Base-by-base conservation (phyloP, 1,140 invertebrate species). In the Latrodectus geometricus region DNA sequence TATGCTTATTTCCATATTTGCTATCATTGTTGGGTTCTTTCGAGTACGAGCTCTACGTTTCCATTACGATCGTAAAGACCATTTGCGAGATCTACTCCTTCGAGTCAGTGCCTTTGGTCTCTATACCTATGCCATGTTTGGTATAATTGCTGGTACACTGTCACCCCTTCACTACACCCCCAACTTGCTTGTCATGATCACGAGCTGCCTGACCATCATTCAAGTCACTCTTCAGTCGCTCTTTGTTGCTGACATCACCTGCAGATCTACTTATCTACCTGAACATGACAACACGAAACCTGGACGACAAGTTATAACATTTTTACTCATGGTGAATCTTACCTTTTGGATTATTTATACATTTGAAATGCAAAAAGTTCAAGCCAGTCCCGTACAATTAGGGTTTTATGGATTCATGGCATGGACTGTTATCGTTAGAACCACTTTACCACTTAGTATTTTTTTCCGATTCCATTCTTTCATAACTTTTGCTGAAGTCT, bases 261-360 rank as follows among this genome's bases (percentile, higher is more conserved):
- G 97, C 48, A 95, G 97, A 89, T 94, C 96, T 69, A 96, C 98
- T n/a, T 95, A 96, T 89, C 92, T 97, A 65, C 95, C 95, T 0
- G 96, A 97, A 91, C 97, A 98, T 89, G 88, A 88, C 50, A 82
- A 83, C 49, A 96, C 97, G 90, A 94, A 96, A 88, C 97, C 97
- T 1, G 97, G 97, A 1, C 94, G 97, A 80, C 97, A 99, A 91
- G 94, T 97, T 75, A 97, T 99, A 56, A 99, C 97, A 66, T 98
- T 98, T 92, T 92, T 99, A 69, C 93, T 99, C n/a, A 97, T 99
- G 90, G 97, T 96, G 92, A 99, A 99, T 91, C 94, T 98, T 80
- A 97, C 96, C 88, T 97, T 98, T 95, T 98, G 96, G 95, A 94
- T 97, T 86, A 96, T 98, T 90, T 97, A 97, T 91, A 99, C 97